Conservation (phyloP, 2,113 vertebrate species). For the Notechis scutatus region DNA sequence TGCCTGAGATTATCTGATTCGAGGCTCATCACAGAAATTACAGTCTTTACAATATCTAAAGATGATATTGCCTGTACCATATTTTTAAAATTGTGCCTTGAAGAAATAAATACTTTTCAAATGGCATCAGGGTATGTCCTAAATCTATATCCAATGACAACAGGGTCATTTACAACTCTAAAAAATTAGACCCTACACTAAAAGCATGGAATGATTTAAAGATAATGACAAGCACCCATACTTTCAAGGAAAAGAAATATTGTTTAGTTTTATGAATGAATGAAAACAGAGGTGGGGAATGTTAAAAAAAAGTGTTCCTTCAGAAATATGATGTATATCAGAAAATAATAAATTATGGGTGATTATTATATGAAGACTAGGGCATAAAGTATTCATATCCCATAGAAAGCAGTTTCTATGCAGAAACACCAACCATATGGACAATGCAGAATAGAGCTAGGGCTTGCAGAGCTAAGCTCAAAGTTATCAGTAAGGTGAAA, state of each 20-base stretch:
- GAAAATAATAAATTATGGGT: conserved; percentile 2
- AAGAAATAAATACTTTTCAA: conserved; percentile 55
- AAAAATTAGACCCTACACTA: conserved; percentile 52
- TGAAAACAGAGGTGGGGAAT: not conserved
- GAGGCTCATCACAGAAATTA: conserved; percentile 43
- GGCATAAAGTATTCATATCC: not conserved
- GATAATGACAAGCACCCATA: conserved; percentile 25
- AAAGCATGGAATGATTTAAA: conserved; percentile 60
- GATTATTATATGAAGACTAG: not conserved
- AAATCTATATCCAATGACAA: conserved; percentile 53
- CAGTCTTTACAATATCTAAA: conserved; percentile 21
- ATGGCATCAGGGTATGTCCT: conserved; percentile 23
- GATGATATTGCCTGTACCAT: not conserved
- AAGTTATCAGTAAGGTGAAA: rapidly evolving
- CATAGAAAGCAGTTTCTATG: not conserved
- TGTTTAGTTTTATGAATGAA: conserved; percentile 9
- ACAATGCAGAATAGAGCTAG: not conserved
- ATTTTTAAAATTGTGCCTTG: conserved; percentile 32
- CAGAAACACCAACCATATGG: not conserved
- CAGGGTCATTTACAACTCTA: conserved; percentile 47
- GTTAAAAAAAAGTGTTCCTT: not conserved
- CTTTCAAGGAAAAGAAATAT: not conserved
- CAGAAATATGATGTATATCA: not conserved
- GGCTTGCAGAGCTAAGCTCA: not conserved
- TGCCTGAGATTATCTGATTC: conserved; percentile 20